phyloP scores from a whole-genome alignment of 2,113 vertebrate genomes.

The Pionites leucogaster region DNA sequence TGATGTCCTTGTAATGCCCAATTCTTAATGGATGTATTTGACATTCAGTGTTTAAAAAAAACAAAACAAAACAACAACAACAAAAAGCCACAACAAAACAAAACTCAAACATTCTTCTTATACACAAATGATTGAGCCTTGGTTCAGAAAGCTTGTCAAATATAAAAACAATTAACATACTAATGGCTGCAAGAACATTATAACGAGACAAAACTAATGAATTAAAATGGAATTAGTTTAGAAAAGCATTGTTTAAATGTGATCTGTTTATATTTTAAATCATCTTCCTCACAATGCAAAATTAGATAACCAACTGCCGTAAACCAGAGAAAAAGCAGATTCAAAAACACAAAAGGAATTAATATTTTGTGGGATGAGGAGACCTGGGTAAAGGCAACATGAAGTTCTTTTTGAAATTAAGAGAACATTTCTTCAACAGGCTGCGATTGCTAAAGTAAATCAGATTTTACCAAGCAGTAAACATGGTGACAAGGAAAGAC shows the following conservation, averaged over 20 bases:
- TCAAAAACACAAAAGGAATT: not conserved
- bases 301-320: not conserved
- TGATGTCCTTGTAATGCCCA: not conserved
- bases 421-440: not conserved
- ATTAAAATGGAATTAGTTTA: not conserved
- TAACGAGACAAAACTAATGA: not conserved
- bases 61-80: fast-evolving
- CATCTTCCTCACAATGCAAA: not conserved
- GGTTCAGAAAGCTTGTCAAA: not conserved
- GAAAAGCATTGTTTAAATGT: not conserved
- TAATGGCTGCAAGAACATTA: not conserved
- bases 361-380: not conserved
- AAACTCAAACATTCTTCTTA: not conserved
- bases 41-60: not conserved
- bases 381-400: not conserved
- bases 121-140: not conserved
- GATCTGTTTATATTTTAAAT: not conserved
- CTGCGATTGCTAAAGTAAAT: not conserved
- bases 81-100: not conserved
- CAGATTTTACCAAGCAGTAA: not conserved
- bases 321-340: not conserved
- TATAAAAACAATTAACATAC: not conserved
- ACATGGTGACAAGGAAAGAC: not conserved
- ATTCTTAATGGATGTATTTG: not conserved
- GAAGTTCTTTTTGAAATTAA: not conserved